Percentiles rank a stretch among this genome's conserved stretches.
phyloP scores from a whole-genome alignment of 2,888 invertebrate genomes.

The Nemapogon koenigi region DNA sequence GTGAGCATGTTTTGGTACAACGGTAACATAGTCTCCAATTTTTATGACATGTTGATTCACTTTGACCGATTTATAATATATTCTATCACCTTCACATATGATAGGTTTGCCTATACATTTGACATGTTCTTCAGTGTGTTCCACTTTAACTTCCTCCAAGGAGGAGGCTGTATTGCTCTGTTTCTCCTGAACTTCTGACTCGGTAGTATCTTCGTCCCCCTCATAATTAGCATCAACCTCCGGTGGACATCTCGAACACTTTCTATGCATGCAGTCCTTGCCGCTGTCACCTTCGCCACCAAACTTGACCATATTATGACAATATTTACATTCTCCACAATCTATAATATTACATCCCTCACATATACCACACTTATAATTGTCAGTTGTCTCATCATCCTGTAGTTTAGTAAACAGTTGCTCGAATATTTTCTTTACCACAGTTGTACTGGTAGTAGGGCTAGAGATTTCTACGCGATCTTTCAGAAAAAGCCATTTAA shows the following conservation, averaged over 20 bases:
- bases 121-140: neutral
- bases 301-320: constrained; percentile 1
- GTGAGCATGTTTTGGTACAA: constrained; percentile 4
- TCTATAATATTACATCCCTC: constrained; percentile 2
- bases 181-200: constrained; percentile 9
- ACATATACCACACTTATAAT: constrained; percentile 6
- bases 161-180: constrained; percentile 1
- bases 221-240: neutral
- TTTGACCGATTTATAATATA: neutral
- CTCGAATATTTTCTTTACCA: constrained; percentile 10
- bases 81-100: neutral
- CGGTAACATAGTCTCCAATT: constrained; percentile 11
- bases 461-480: too few species aligned
- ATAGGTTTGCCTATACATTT: neutral
- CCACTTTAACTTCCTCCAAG: neutral
- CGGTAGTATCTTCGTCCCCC: neutral
- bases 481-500: too few species aligned
- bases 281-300: constrained; percentile 1
- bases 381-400: neutral
- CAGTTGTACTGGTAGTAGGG: constrained; percentile 11
- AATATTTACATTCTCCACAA: constrained; percentile 7
- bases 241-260: too few species aligned
- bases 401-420: constrained; percentile 7
- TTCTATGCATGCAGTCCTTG: neutral
- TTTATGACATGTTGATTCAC: neutral